Conservation (phyloP, 2,888 invertebrate species). For the Tenthredo scrophulariae region DNA sequence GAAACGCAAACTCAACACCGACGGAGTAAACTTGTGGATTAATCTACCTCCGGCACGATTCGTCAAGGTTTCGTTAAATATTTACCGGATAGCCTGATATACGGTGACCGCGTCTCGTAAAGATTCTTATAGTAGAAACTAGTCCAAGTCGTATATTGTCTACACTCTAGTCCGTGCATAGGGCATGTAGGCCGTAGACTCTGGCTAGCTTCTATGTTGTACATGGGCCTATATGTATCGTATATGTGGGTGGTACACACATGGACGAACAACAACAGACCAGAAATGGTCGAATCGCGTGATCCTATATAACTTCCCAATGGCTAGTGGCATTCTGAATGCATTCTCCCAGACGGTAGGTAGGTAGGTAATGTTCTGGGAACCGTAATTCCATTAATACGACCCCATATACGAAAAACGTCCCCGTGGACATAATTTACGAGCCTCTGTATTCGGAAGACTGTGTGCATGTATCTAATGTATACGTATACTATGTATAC, state of each 20-base stretch:
- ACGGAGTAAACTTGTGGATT: background rate
- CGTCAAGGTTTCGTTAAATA: background rate
- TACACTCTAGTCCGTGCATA: background rate
- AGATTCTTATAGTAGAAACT: background rate
- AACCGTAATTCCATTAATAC: conserved; percentile 37
- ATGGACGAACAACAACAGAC: background rate
- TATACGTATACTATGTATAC: background rate
- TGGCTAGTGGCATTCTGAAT: conserved; percentile 22
- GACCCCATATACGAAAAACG: background rate
- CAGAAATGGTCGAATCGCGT: conserved; percentile 29
- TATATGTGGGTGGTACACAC: background rate
- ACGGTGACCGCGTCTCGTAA: background rate
- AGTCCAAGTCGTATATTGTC: background rate
- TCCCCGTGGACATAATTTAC: conserved; percentile 20
- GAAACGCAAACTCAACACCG: background rate
- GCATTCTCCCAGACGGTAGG: background rate
- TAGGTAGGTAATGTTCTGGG: background rate
- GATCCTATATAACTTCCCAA: background rate
- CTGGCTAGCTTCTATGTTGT: background rate
- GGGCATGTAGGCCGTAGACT: background rate
- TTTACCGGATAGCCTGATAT: background rate
- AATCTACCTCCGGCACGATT: background rate
- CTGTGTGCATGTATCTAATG: background rate
- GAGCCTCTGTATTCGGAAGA: background rate
- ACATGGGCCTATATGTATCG: background rate